phyloP scores from a whole-genome alignment of 2,797 vertebrate species.

The Petrocephalus sullivani region DNA sequence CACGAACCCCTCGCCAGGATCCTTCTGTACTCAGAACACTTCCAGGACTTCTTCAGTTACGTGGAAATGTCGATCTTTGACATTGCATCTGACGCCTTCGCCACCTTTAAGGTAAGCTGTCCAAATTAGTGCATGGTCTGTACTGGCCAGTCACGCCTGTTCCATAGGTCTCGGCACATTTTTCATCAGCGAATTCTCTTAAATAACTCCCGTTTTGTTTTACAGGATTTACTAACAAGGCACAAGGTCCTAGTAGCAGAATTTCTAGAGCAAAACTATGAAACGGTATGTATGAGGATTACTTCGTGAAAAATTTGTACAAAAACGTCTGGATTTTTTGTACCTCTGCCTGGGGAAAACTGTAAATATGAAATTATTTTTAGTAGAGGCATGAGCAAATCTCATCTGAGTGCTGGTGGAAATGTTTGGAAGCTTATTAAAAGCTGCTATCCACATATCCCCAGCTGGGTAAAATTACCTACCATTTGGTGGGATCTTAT shows the following conservation, averaged over 20 bases:
- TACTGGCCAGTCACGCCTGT: not conserved
- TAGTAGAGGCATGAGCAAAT: not conserved
- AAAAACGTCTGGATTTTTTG: not conserved
- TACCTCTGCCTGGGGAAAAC: not conserved
- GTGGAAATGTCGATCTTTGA: slow-evolving; percentile 97
- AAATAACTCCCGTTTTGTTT: slow-evolving; percentile 29
- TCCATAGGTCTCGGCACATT: not conserved
- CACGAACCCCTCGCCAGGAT: slow-evolving; percentile 89
- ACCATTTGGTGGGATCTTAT: not conserved
- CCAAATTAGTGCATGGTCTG: not conserved
- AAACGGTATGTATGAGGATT: slow-evolving; percentile 69
- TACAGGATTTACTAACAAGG: slow-evolving; percentile 87
- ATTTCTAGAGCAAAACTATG: slow-evolving; percentile 91
- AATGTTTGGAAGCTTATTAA: not conserved
- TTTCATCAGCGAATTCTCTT: not conserved
- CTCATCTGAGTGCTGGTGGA: not conserved
- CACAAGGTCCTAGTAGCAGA: slow-evolving; percentile 90
- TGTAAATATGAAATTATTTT: not conserved
- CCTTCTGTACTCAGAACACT: slow-evolving; percentile 81
- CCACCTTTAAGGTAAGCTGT: slow-evolving; percentile 86
- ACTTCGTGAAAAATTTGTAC: not conserved
- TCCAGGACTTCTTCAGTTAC: slow-evolving; percentile 87
- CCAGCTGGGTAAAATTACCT: not conserved
- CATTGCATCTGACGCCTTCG: slow-evolving; percentile 95
- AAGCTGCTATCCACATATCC: not conserved